Evolutionary conservation across 2,797 vertebrate genomes (phyloP), one percentile per base, ranked within the genome.

Genomic region (Rhyacichthys aspro): DNA sequence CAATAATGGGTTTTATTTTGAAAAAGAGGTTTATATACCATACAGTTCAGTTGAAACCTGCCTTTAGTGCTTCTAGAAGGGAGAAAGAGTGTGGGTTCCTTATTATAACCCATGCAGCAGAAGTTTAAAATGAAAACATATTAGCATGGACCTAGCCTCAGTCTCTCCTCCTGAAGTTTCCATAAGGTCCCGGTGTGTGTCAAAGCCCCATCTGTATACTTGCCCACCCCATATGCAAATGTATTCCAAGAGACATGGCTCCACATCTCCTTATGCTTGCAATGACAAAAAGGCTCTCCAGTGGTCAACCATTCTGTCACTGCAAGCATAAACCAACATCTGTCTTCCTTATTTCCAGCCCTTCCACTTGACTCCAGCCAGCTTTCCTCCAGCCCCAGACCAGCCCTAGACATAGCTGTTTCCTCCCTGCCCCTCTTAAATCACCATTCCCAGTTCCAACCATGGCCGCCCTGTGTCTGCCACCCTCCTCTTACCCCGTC

Each of bases 311-410:
- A 50, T 41, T 66, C 60, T 75, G 68, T 68, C 80, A 64, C 68
- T 58, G 52, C 53, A 52, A 33, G 55, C 45, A 43, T 14, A 53
- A 19, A 54, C 41, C 55, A 50, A 72, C 11, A 43, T 70, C 70
- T 81, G 75, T 43, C 39, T 11, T 42, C 50, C 56, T 65, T 73
- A 44, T 76, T 79, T 66, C 62, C 84, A 73, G 50, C 64, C 66
- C 52, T 55, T 75, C 80, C 72, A 80, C 75, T 77, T 83, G 76
- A 84, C 59, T 75, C 77, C 74, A 79, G 74, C 81, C 81, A 75
- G 61, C 70, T 46, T 65, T 57, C 66, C 63, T 63, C 70, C 67
- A 34, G 64, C 70, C 56, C 72, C 67, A 66, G 63, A 76, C 63
- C 71, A 19, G 39, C 67, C 49, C 60, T 76, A 88, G 78, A 86